Conservation (phyloP, 1,140 invertebrate genomes). For the Bombus confusus region DNA sequence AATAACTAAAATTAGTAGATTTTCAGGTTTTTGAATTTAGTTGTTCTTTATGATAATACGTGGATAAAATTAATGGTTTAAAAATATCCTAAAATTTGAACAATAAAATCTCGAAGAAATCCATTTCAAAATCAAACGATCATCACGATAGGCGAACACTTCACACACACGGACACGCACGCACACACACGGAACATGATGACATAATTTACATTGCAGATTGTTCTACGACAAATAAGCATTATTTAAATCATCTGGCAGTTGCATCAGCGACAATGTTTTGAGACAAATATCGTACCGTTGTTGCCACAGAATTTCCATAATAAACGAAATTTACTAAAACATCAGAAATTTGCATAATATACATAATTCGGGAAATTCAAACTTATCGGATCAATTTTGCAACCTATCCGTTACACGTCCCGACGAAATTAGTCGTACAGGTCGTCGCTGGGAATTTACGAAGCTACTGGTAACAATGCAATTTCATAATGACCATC, state of each 20-base stretch:
- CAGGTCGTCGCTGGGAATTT: neutral
- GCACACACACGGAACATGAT: neutral
- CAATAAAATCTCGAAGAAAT: conserved; percentile 36
- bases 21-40: neutral
- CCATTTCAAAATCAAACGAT: neutral
- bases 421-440: neutral
- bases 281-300: neutral
- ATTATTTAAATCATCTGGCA: conserved; percentile 5
- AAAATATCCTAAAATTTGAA: too few relatives aligned
- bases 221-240: conserved; percentile 14
- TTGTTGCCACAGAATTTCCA: neutral
- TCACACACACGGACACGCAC: neutral
- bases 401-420: neutral
- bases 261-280: neutral
- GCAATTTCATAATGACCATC: neutral
- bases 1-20: neutral
- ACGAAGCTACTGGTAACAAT: neutral
- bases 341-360: neutral
- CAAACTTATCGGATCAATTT: neutral
- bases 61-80: neutral
- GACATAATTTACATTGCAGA: conserved; percentile 2
- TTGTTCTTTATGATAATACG: neutral
- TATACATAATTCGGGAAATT: neutral
- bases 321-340: neutral
- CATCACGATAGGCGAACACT: conserved; percentile 13